These are phyloP conservation scores for Seriola aureovittata DNA, from an alignment of 2,113 vertebrate species.

Conservation along the genomic window DNA sequence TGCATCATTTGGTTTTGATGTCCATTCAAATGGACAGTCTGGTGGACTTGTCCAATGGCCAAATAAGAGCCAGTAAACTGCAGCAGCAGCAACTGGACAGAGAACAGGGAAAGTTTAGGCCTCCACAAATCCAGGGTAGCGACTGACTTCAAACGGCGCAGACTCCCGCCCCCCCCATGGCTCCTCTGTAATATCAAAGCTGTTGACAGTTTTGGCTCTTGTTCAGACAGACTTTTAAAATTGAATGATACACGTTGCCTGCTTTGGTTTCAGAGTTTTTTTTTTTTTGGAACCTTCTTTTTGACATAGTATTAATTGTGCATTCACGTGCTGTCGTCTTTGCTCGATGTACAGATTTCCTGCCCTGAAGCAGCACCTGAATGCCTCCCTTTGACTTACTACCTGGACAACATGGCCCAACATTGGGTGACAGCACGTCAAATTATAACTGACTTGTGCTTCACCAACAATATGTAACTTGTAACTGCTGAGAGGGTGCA, in stretches of 20 bases:
- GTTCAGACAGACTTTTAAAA: conserved; percentile 55
- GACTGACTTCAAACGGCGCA: conserved; percentile 38
- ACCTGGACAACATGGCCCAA: not conserved
- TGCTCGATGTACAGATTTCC: conserved; percentile 4
- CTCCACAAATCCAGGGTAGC: conserved; percentile 1
- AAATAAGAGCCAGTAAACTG: not conserved
- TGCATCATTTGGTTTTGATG: not conserved
- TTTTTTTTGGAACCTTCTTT: conserved; percentile 1
- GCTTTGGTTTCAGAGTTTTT: conserved; percentile 25
- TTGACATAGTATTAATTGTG: conserved; percentile 27
- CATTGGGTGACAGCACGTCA: not conserved
- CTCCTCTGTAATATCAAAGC: conserved; percentile 46
- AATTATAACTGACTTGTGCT: not conserved
- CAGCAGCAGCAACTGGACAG: not conserved
- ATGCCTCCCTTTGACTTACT: conserved; percentile 3
- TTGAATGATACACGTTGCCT: conserved; percentile 44
- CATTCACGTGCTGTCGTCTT: conserved; percentile 2
- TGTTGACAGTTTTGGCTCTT: conserved; percentile 51
- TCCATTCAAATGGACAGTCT: not conserved
- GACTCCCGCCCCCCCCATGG: not conserved
- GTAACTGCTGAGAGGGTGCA: not conserved
- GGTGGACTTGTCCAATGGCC: not conserved
- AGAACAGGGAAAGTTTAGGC: not conserved
- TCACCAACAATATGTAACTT: not conserved
- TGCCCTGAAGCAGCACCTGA: conserved; percentile 5